These are phyloP conservation scores for Rhogogaster chlorosoma DNA, from an alignment of 2,888 invertebrate genomes.

Conservation along the genomic window DNA sequence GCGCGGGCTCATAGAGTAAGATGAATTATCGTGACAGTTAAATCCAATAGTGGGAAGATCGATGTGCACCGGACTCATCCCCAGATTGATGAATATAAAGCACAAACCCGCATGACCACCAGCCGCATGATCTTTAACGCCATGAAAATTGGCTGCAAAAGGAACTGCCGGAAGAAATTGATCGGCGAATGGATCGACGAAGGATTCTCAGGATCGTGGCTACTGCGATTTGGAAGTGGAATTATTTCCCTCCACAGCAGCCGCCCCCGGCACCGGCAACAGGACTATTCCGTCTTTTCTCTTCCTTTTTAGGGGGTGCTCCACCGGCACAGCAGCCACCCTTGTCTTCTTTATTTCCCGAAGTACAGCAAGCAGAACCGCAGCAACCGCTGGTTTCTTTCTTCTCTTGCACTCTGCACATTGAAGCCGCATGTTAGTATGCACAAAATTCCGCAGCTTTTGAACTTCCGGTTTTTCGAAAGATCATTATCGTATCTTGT, in stretches of 20 bases:
- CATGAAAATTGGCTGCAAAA: background rate
- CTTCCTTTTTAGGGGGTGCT: conserved; percentile 27
- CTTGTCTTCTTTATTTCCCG: conserved; percentile 60
- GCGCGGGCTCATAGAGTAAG: background rate
- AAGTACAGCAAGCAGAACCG: conserved; percentile 66
- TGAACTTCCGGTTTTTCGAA: background rate
- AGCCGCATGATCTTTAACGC: conserved; percentile 1
- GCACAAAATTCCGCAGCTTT: conserved; percentile 23
- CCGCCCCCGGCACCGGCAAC: conserved; percentile 10
- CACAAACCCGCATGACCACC: conserved; percentile 47
- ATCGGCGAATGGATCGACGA: background rate
- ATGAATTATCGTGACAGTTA: conserved; percentile 27
- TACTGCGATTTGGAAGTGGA: background rate
- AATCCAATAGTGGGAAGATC: conserved; percentile 5
- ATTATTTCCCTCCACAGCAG: conserved; percentile 59
- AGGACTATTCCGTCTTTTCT: conserved; percentile 34
- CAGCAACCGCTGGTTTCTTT: conserved; percentile 64
- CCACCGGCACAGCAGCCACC: conserved; percentile 64
- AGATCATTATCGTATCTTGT: background rate
- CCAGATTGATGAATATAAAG: conserved; percentile 26
- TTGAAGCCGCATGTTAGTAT: conserved; percentile 56
- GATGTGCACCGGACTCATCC: background rate
- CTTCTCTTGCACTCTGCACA: conserved; percentile 65
- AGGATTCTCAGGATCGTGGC: background rate
- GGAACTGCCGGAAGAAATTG: conserved; percentile 8